Conservation (phyloP, 2,113 vertebrate genomes). For the Planiliza haematocheilus region DNA sequence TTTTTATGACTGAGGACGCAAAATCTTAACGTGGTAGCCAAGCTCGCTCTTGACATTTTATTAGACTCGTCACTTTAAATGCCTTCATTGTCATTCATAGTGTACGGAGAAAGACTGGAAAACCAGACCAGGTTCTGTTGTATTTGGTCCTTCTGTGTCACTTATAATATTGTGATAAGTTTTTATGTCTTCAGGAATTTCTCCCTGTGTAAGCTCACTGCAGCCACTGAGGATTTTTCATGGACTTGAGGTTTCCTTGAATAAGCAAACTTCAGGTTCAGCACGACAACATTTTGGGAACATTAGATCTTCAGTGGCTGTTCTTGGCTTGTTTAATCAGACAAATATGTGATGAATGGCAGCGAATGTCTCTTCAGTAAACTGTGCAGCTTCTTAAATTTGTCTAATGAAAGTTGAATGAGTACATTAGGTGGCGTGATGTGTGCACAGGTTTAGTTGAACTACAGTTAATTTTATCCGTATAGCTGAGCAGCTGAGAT, state of each 20-base stretch:
- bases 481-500: no score
- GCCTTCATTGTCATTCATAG: background rate
- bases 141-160: background rate
- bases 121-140: conserved; percentile 5
- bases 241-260: conserved; percentile 24
- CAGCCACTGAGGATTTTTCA: conserved; percentile 7
- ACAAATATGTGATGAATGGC: background rate
- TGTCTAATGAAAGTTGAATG: background rate
- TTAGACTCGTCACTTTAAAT: no score
- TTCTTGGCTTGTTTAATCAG: conserved; percentile 5
- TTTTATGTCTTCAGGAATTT: conserved; percentile 19
- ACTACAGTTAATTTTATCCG: no score
- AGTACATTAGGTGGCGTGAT: background rate
- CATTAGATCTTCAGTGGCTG: background rate
- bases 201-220: conserved; percentile 1
- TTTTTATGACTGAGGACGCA: background rate
- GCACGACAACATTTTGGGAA: background rate
- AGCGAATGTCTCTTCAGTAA: background rate
- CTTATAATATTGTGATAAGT: conserved; percentile 11
- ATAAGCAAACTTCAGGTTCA: conserved; percentile 18
- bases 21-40: no score
- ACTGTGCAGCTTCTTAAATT: background rate
- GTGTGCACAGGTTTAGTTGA: background rate
- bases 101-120: background rate
- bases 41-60: no score